phyloP scores from a whole-genome alignment of 1,140 invertebrate genomes.

The Acromyrmex heyeri region DNA sequence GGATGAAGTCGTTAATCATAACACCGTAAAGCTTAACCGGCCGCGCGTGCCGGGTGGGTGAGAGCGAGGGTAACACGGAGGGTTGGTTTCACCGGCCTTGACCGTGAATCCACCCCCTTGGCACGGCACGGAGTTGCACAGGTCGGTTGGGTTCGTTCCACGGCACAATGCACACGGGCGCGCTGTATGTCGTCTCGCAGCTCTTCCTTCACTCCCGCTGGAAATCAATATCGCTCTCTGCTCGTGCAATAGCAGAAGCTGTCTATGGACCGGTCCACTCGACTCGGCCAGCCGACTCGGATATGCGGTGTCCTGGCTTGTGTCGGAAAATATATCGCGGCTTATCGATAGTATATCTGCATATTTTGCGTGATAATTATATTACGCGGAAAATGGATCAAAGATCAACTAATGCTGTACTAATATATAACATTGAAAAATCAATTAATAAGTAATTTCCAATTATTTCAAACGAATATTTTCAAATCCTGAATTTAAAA shows the following conservation, averaged over 20 bases:
- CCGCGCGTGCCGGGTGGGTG: slow-evolving; percentile 58
- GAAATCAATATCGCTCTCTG: slow-evolving; percentile 64
- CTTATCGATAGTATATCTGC: neutral
- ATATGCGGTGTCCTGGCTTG: neutral
- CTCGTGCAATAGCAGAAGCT: slow-evolving; percentile 30
- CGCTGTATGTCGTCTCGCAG: slow-evolving; percentile 41
- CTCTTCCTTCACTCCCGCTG: slow-evolving; percentile 28
- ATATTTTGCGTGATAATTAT: neutral
- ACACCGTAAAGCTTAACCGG: slow-evolving; percentile 66
- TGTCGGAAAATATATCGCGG: slow-evolving; percentile 8
- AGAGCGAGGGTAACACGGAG: slow-evolving; percentile 69
- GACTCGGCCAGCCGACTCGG: neutral
- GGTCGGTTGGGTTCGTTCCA: slow-evolving; percentile 60
- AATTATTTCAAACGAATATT: neutral
- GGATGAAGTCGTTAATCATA: slow-evolving; percentile 68
- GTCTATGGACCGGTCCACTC: slow-evolving; percentile 37
- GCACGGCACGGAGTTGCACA: slow-evolving; percentile 44
- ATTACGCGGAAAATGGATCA: neutral
- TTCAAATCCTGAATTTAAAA: neutral
- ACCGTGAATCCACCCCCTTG: slow-evolving; percentile 75
- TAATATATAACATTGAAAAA: too few species aligned
- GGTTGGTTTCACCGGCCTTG: slow-evolving; percentile 77
- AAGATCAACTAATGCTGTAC: neutral
- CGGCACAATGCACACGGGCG: slow-evolving; percentile 55
- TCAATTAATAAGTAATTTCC: neutral